Base-by-base conservation (phyloP, 2,113 vertebrate species). In the Poicephalus meyeri region DNA sequence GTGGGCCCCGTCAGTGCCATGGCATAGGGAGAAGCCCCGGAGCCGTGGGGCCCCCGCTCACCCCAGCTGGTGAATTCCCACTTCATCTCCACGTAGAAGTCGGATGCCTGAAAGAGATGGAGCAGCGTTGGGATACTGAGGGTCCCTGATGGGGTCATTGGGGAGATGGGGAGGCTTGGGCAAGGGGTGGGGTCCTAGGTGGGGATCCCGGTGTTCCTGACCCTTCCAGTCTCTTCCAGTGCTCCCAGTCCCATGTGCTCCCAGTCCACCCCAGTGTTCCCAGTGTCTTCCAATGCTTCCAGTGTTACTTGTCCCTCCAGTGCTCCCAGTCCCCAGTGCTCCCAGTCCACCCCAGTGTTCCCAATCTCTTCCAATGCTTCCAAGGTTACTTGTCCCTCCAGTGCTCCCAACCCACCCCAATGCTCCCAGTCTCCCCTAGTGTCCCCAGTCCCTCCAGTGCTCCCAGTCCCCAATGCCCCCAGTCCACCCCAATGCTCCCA, bases 1-100 rank as follows among this genome's bases (percentile, higher is more conserved):
- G 29, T 7, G 7, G 1, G 3, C 13, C 6, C 19, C 26, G 1
- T 96, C 79, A 92, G 81, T 2, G 2, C 15, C 20, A 4, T 0
- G 3, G 53, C 53, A 55, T 16, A 29, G 1, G 21, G 10, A 23
- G 16, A 9, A 24, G 21, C 60, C 8, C 42, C 53, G 9, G 18
- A 13, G 31, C 18, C 53, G 7, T 3, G 29, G 2, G 31, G 7
- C 53, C 25, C 52, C 23, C 3, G 92, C 98, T 99, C 97, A 99
- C 99, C 99, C 99, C 99, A 99, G 96, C 99, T 99, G 46, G 99
- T 99, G 96, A 99, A 99, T 95, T 99, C 99, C 99, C 99, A 99
- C 90, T 99, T 99, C 99, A 99, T 99, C 96, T 99, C 99, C 97
- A 99, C 99, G 19, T 99, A 99, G 98, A 99, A 99, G 96, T 99